Base-by-base conservation (phyloP, 2,888 invertebrate species). In the Athalia circularis region DNA sequence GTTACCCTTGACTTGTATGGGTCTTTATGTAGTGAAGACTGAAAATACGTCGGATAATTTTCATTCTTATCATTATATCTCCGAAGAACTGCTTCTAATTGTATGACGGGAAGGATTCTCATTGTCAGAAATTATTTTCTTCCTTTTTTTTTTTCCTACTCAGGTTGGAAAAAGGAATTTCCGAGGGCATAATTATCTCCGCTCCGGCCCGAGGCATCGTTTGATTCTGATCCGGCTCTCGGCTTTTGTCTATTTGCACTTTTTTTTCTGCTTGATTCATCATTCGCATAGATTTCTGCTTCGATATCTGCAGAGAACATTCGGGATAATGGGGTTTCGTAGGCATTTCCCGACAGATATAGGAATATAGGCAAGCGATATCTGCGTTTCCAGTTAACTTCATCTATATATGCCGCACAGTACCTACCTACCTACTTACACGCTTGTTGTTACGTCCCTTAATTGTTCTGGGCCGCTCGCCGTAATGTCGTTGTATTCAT, bases 401-500 rank as follows among this genome's bases (percentile, higher is more conserved):
- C 15, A 68, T 52, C 43, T 43, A 54, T 29, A 29, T 43, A 50
- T 29, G 29, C 29, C 2, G 29, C 2, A 29, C 29, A 29, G 29
- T 29, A 29, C 29, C 29, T 29, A 29, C 29, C 29, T 29, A 29
- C 29, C 29, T 29, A 29, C 29, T 29, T 29, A 29, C n/a, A 68
- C 29, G 68, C 29, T 50, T 68, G 68, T 52, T 68, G 68, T 68
- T 54, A 65, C 11, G 11, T 13, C n/a, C 68, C 68, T 54, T 50
- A 68, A 68, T 68, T 11, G 52, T 68, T 15, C 68, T 54, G 54
- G 52, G 52, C 68, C 43, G 65, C 11, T 54, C 43, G 29, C 29
- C 5, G 29, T 68, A 68, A 68, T 43, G 52, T 29, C 68, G 52
- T 43, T 68, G 68, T 68, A 54, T 68, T 68, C 68, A 68, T n/a